A percentile compares a stretch with the other conserved stretches of the same genome.
phyloP scores from a whole-genome alignment of 64 coral and sea anemone genomes.

The Anthopleura sola region DNA sequence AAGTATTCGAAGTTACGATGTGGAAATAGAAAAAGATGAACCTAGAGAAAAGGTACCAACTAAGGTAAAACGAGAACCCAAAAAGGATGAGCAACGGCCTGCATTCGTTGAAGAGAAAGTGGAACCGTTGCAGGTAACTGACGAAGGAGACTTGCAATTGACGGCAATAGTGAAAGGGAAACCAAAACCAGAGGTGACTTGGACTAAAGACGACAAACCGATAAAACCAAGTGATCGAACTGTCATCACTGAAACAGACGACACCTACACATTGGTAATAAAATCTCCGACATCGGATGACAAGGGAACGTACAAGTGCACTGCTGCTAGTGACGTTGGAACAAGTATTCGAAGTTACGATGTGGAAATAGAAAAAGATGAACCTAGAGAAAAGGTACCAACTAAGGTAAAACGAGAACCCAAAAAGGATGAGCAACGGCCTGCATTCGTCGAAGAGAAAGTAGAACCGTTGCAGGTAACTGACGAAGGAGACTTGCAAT shows the following conservation, averaged over 20 bases:
- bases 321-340: conserved; percentile 25
- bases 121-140: conserved; percentile 43
- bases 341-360: conserved; percentile 19
- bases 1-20: conserved; percentile 27
- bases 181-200: conserved; percentile 52
- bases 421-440: not conserved
- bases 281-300: conserved; percentile 63
- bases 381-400: conserved; percentile 10
- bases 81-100: conserved; percentile 23
- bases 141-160: conserved; percentile 56
- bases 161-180: conserved; percentile 50
- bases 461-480: too few species aligned
- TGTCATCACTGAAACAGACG: conserved; percentile 28
- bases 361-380: conserved; percentile 18
- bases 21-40: conserved; percentile 21
- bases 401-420: not conserved
- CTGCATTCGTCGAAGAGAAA: conserved; percentile 41
- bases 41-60: too few species aligned
- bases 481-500: too few species aligned
- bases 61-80: too few species aligned
- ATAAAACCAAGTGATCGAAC: conserved; percentile 34
- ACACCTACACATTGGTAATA: conserved; percentile 46
- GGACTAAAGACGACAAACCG: conserved; percentile 62
- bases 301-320: conserved; percentile 70
- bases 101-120: conserved; percentile 53